phyloP scores from a whole-genome alignment of 2,113 vertebrate species.

The Accipiter cooperii region DNA sequence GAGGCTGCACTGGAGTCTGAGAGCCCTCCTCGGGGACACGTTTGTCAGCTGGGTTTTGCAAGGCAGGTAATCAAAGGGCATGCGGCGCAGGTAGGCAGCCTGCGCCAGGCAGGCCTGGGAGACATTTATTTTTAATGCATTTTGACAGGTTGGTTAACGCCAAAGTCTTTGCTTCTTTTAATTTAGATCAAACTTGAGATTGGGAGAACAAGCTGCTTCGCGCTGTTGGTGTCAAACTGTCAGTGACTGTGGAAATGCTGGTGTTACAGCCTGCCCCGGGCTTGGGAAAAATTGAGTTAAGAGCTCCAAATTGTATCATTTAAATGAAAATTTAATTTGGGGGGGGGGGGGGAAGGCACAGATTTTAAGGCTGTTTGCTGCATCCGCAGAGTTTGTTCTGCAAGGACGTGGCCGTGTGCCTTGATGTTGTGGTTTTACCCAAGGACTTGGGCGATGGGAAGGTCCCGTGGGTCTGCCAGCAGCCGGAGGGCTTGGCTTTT shows the following conservation, averaged over 20 bases:
- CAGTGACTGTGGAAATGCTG: not conserved
- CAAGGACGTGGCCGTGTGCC: not conserved
- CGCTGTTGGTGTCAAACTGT: slow-evolving; percentile 13
- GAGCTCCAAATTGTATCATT: not conserved
- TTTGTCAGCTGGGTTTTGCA: not conserved
- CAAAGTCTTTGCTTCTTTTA: slow-evolving; percentile 39
- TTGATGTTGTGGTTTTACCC: not conserved
- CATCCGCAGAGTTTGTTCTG: not conserved
- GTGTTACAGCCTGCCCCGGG: not conserved
- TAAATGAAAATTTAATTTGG: slow-evolving; percentile 8
- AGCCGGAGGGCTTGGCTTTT: not conserved
- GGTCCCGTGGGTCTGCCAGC: not conserved
- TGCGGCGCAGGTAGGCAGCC: not conserved
- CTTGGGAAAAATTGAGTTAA: not conserved
- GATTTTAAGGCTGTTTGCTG: not conserved
- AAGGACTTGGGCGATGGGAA: not conserved
- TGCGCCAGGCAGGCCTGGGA: not conserved
- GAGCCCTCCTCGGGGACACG: not conserved
- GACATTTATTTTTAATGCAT: slow-evolving; percentile 21
- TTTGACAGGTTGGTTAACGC: slow-evolving; percentile 25
- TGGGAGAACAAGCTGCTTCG: slow-evolving; percentile 23
- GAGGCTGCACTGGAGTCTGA: not conserved
- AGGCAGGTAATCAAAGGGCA: not conserved
- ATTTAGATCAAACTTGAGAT: slow-evolving; percentile 54
- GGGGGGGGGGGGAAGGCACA: no score